Evolutionary conservation across 2,888 invertebrate genomes (phyloP).

Genomic region (Hesperia comma): DNA sequence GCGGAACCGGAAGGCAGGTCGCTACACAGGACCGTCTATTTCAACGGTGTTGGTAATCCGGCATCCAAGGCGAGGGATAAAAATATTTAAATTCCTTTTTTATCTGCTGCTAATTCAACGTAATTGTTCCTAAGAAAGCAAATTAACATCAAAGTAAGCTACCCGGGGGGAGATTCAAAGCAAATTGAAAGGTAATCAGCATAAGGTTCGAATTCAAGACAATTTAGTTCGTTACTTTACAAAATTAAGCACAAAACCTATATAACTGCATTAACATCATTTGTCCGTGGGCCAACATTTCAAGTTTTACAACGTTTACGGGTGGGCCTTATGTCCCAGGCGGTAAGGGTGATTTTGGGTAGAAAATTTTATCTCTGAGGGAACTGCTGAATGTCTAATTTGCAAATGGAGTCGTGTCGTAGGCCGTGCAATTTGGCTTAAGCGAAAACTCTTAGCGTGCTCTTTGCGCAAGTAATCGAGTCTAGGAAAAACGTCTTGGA

Average conservation of each 20-base stretch:
- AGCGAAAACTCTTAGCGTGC: constrained; percentile 68
- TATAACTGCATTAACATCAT: constrained; percentile 42
- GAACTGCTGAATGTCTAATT: constrained; percentile 67
- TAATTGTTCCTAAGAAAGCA: constrained; percentile 8
- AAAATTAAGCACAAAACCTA: constrained; percentile 41
- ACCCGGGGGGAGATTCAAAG: constrained; percentile 35
- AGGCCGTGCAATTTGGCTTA: constrained; percentile 78
- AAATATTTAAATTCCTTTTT: background rate
- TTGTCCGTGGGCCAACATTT: constrained; percentile 39
- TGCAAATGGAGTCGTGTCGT: constrained; percentile 80
- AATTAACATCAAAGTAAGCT: constrained; percentile 25
- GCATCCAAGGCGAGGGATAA: background rate
- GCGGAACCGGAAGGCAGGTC: too few species aligned
- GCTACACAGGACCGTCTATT: too few species aligned
- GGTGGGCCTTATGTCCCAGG: constrained; percentile 11
- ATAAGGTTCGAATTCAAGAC: constrained; percentile 29
- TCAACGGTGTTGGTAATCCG: background rate
- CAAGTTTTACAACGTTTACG: constrained; percentile 26
- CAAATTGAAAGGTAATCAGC: constrained; percentile 41
- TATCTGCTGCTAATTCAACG: background rate
- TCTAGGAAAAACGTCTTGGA: constrained; percentile 49
- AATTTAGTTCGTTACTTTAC: constrained; percentile 40
- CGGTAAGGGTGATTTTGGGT: constrained; percentile 18
- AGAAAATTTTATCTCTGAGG: constrained; percentile 28
- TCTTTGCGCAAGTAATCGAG: constrained; percentile 59